Evolutionary conservation across 1,140 invertebrate genomes (phyloP).

Genomic region (Nasonia longicornis): DNA sequence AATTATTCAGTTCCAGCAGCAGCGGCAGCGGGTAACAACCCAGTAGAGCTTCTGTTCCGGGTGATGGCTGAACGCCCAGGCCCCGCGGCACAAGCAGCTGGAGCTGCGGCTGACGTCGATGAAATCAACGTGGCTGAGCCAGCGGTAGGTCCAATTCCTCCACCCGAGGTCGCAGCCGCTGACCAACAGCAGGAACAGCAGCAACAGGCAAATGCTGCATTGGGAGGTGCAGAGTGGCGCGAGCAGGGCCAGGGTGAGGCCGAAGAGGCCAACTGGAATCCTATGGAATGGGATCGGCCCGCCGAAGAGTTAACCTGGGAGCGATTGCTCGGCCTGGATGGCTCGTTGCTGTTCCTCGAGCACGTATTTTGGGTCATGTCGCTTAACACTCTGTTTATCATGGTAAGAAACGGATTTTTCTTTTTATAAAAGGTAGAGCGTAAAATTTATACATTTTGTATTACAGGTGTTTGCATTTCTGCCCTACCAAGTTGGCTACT

Average conservation of each 20-base stretch:
- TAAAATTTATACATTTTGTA: neutral
- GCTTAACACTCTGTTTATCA: constrained; percentile 95
- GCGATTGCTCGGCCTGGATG: constrained; percentile 93
- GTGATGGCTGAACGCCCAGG: constrained; percentile 37
- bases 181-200: neutral
- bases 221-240: constrained; percentile 64
- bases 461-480: constrained; percentile 88
- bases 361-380: constrained; percentile 99
- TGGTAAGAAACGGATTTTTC: constrained; percentile 68
- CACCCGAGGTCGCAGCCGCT: neutral
- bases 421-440: constrained; percentile 48
- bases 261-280: constrained; percentile 97
- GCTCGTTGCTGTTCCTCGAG: constrained; percentile 96
- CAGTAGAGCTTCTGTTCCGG: constrained; percentile 35
- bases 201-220: constrained; percentile 51
- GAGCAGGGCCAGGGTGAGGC: constrained; percentile 72
- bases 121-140: neutral
- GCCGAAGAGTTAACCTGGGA: constrained; percentile 99
- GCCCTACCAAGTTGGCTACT: constrained; percentile 94
- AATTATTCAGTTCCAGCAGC: neutral
- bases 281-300: constrained; percentile 97
- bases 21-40: constrained; percentile 25
- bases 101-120: neutral
- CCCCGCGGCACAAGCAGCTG: constrained; percentile 28
- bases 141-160: neutral